Evolutionary conservation across 2,113 vertebrate species (phyloP).

Genomic region (Muscicapa adusta): DNA sequence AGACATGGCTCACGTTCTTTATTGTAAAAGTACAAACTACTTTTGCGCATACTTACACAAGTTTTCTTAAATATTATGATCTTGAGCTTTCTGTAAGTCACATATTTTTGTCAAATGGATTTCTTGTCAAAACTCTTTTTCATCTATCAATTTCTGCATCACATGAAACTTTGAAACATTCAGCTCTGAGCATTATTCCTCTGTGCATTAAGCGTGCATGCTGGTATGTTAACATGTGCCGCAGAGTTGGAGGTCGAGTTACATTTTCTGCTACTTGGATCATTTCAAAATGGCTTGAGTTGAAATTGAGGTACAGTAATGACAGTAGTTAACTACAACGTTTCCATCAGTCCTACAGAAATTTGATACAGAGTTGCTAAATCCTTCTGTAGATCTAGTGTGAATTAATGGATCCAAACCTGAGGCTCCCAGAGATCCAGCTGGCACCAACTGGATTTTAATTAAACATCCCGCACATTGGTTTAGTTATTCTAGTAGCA

Average conservation of each 20-base stretch:
- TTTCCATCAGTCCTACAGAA: background rate
- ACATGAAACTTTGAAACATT: background rate
- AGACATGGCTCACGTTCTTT: background rate
- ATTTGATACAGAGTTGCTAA: constrained; percentile 13
- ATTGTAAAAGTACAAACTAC: background rate
- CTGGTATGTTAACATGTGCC: background rate
- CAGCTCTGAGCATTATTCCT: background rate
- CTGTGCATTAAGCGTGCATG: background rate
- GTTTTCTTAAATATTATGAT: background rate
- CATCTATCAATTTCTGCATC: background rate
- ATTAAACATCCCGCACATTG: background rate
- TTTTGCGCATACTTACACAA: background rate
- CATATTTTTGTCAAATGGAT: background rate
- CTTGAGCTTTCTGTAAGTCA: background rate
- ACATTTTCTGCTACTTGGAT: constrained; percentile 27
- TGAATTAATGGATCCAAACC: constrained; percentile 9
- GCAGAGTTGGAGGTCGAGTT: background rate
- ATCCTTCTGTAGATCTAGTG: background rate
- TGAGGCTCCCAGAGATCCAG: background rate
- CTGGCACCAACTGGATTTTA: constrained; percentile 50
- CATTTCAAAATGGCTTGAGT: background rate
- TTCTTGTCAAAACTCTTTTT: background rate
- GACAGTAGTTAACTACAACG: background rate
- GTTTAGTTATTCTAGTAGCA: constrained; percentile 2
- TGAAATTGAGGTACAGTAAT: background rate